These are phyloP conservation scores for Prorops nasuta DNA, from an alignment of 1,140 invertebrate species.

Conservation along the genomic window DNA sequence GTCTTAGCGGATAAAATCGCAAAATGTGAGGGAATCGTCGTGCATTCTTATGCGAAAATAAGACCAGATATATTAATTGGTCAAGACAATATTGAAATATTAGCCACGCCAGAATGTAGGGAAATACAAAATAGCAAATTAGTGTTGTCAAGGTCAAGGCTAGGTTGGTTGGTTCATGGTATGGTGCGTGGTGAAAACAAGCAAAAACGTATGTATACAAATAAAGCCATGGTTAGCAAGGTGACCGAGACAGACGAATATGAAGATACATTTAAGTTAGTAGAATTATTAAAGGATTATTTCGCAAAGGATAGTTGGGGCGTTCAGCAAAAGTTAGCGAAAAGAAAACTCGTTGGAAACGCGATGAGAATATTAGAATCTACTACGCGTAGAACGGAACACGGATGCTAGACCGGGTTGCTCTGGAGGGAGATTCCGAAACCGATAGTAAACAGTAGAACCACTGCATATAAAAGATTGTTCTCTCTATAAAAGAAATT, in stretches of 20 bases:
- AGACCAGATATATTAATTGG: slow-evolving; percentile 7
- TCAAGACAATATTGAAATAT: slow-evolving; percentile 11
- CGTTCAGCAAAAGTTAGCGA: too few species aligned
- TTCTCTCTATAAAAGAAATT: slow-evolving; percentile 10
- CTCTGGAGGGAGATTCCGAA: slow-evolving; percentile 10
- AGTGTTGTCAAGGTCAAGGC: background rate
- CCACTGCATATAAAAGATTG: slow-evolving; percentile 4
- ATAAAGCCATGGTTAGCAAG: background rate
- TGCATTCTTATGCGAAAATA: background rate
- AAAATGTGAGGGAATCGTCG: background rate
- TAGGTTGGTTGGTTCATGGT: slow-evolving; percentile 19
- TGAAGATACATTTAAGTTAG: too few species aligned
- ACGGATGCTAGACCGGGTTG: slow-evolving; percentile 19
- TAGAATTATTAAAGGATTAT: background rate
- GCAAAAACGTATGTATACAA: background rate
- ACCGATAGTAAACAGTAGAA: slow-evolving; percentile 4
- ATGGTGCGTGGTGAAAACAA: background rate
- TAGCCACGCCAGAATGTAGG: slow-evolving; percentile 2
- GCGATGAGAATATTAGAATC: background rate
- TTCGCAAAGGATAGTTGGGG: background rate
- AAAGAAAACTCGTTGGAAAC: too few species aligned
- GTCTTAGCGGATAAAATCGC: background rate
- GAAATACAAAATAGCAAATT: background rate
- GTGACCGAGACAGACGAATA: too few species aligned
- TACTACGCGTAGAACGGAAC: background rate